Evolutionary conservation across 2,888 invertebrate genomes (phyloP), one percentile per base, ranked within the genome.

Genomic region (Helleia helle): DNA sequence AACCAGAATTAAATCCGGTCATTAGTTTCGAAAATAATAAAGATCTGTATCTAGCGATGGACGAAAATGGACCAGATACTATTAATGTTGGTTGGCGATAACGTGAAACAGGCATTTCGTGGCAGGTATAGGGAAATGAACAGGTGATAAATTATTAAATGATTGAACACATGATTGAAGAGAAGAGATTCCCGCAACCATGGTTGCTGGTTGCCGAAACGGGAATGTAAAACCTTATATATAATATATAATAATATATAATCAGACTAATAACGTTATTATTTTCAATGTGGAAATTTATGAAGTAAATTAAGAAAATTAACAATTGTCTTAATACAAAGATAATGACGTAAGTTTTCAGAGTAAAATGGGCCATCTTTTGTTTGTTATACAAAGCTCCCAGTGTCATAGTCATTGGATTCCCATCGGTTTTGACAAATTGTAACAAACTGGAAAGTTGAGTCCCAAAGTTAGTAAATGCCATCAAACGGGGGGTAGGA

Each of bases 401-500:
- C 56, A 58, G 67, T 71, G 65, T 75, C 65, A 56, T 65, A 58
- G 45, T 65, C 63, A 73, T 70, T 66, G 73, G 65, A 68, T 71
- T 67, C 64, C 64, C 60, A 75, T 74, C 70, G 70, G 60, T 62
- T 58, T 58, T 67, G 69, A 74, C 71, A 76, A 79, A 79, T 79
- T 76, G 70, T 69, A 72, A 76, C 73, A 72, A 75, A 73, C 71
- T 70, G 65, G 55, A 66, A 75, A 76, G 73, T 77, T 65, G 61
- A 65, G 62, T 70, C 66, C 47, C 56, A 55, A 70, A 77, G 63
- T 76, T 69, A 56, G 57, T 56, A 59, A 58, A 66, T 63, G 62
- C 62, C 59, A 65, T 59, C 60, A 61, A 67, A 69, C 63, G 62
- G 63, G 60, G n/a, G 59, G 63, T 62, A 51, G 58, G 59, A 60